These are phyloP conservation scores for Seira ritae DNA, from an alignment of 2,888 invertebrate species.

Conservation along the genomic window DNA sequence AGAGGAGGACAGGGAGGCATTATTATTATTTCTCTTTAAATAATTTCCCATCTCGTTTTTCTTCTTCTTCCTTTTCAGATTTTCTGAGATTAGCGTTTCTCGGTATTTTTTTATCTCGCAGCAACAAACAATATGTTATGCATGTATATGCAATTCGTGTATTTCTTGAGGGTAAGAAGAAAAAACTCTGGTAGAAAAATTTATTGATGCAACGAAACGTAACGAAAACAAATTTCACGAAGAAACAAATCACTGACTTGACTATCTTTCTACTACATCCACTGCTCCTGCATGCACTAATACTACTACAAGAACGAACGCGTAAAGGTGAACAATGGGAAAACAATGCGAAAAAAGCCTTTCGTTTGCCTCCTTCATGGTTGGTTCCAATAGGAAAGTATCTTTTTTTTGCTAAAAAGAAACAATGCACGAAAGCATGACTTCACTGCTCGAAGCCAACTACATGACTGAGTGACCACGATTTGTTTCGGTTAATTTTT, in stretches of 20 bases:
- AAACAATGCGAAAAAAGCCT: neutral
- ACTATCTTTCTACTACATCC: too few species aligned
- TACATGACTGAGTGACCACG: conserved; percentile 53
- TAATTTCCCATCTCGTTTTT: neutral
- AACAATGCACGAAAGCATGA: neutral
- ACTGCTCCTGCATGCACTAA: too few species aligned
- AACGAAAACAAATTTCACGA: conserved; percentile 19
- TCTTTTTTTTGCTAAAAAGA: too few species aligned
- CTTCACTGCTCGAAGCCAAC: conserved; percentile 25
- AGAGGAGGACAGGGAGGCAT: neutral
- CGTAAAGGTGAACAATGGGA: neutral
- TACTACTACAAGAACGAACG: neutral
- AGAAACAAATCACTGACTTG: neutral
- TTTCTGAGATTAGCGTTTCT: neutral
- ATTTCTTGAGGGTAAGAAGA: too few species aligned
- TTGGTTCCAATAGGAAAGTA: neutral
- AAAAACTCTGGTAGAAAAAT: neutral
- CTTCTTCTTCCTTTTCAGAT: conserved; percentile 1
- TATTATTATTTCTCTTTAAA: neutral
- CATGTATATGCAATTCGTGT: neutral
- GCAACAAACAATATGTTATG: too few species aligned
- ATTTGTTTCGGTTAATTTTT: conserved; percentile 55
- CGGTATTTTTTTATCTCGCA: neutral
- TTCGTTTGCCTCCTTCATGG: conserved; percentile 29
- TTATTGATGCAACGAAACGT: conserved; percentile 21